Evolutionary conservation across 2,797 vertebrate species (phyloP), one percentile per base, ranked within the genome.

Genomic region (Monodelphis domestica): DNA sequence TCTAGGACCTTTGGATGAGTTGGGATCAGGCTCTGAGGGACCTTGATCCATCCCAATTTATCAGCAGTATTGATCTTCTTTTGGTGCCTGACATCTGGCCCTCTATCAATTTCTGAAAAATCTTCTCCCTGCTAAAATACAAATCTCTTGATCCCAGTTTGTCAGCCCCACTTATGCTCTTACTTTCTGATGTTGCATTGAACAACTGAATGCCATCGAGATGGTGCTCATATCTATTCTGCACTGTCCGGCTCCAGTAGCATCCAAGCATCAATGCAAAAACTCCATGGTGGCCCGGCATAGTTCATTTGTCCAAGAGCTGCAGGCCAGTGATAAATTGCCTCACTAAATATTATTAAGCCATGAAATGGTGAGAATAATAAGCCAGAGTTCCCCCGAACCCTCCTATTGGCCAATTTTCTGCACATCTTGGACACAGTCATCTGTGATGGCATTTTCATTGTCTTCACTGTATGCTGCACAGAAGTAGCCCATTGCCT

Each of bases 291-390:
- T 88, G 87, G 14, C 24, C 38, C 0, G 2, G 3, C 87, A 89
- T 28, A 59, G 56, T 89, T 94, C 56, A 54, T 92, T 96, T 96
- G 52, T 91, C 33, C 9, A 90, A 87, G 6, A 92, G 26, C 12
- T 93, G 3, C n/a, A 91, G 56, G 26, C 0, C 53, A 52, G 91
- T 94, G 12, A 33, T 90, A 89, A 50, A 89, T 95, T 91, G 90
- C 93, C 50, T 88, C 89, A 94, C 57, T 94, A 97, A 95, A 90
- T 92, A 29, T 57, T 93, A 93, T 91, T 38, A 88, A 55, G 52
- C 55, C 28, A 88, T 92, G 90, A 95, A 93, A 55, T 89, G 90
- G 0, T 70, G 12, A 96, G 94, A 94, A 33, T 78, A 89, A 3
- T 56, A 10, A 54, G 3, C 89, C 11, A 26, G 9, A 59, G 89